Conservation (phyloP, 2,888 invertebrate species). For the Drosophila paranaensis region DNA sequence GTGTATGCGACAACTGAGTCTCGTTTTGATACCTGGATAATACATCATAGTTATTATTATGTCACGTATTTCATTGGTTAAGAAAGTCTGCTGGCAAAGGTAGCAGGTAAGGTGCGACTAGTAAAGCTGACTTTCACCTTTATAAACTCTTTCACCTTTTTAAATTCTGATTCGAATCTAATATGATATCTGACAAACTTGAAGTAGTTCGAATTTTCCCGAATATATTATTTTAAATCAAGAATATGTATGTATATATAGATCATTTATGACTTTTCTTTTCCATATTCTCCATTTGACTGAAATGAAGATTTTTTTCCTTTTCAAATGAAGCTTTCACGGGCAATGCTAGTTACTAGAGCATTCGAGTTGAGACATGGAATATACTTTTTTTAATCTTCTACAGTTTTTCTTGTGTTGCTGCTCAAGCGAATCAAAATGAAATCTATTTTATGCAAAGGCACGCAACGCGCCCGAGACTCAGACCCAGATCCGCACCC, state of each 20-base stretch:
- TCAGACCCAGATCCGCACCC: conserved; percentile 1
- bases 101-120: too few relatives aligned
- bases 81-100: too few relatives aligned
- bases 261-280: too few relatives aligned
- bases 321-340: background rate
- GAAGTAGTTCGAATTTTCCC: too few relatives aligned
- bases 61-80: background rate
- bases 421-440: conserved; percentile 67
- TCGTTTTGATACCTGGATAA: background rate
- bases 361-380: conserved; percentile 36
- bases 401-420: conserved; percentile 35
- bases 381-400: conserved; percentile 25
- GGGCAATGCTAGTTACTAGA: conserved; percentile 9
- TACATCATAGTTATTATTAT: background rate
- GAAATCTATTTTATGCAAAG: conserved; percentile 77
- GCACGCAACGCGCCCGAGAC: conserved; percentile 57
- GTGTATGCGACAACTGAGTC: conserved; percentile 20
- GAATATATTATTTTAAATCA: too few relatives aligned
- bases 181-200: background rate
- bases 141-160: too few relatives aligned
- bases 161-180: background rate
- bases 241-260: too few relatives aligned
- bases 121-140: too few relatives aligned
- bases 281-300: too few relatives aligned
- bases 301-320: background rate